Conservation (phyloP, 1,140 invertebrate genomes). For the Elymnias hypermnestra region DNA sequence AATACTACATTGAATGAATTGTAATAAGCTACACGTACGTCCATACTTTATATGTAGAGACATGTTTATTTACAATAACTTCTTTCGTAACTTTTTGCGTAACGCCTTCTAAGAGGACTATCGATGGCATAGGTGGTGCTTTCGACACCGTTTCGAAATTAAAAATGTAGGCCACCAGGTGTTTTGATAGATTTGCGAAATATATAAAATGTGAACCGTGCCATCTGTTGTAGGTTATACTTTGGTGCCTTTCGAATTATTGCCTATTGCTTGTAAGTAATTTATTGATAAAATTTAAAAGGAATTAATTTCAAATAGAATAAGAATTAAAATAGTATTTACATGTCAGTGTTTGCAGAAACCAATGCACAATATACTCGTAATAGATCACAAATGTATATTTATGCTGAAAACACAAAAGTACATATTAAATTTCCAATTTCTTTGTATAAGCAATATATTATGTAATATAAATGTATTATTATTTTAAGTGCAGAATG, state of each 20-base stretch:
- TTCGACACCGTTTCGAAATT: conserved; percentile 13
- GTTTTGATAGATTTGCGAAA: conserved; percentile 13
- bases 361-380: too few species aligned
- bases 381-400: too few species aligned
- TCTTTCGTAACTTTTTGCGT: conserved; percentile 15
- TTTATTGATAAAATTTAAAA: not conserved
- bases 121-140: conserved; percentile 15
- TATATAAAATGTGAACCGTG: conserved; percentile 5
- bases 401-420: too few species aligned
- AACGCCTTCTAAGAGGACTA: conserved; percentile 16
- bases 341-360: too few species aligned
- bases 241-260: conserved; percentile 3
- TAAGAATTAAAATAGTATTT: not conserved
- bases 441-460: not conserved
- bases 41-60: conserved; percentile 14
- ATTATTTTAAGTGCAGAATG: conserved; percentile 17
- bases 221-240: conserved; percentile 7
- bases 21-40: too few species aligned
- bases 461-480: conserved; percentile 15
- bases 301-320: not conserved
- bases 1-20: too few species aligned
- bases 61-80: conserved; percentile 17
- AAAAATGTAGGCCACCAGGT: conserved; percentile 13
- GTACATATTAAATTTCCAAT: not conserved
- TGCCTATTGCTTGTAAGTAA: conserved; percentile 2